A percentile compares a stretch with the other conserved stretches of the same genome.
Conservation (phyloP, 2,888 invertebrate genomes). For the Parnassius orleans region DNA sequence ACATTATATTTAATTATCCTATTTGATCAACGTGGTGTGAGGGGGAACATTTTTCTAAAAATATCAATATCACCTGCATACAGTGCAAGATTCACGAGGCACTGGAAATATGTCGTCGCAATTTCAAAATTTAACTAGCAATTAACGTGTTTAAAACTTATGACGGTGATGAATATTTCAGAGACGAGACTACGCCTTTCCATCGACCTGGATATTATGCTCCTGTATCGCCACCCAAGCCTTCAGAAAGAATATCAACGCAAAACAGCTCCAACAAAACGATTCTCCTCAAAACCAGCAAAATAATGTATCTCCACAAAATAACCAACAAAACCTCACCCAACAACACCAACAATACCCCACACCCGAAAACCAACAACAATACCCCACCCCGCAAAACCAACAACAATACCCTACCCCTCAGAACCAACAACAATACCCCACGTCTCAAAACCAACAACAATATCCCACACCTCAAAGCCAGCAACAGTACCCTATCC, state of each 20-base stretch:
- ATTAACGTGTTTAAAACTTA: too few relatives aligned
- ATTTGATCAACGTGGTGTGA: too few relatives aligned
- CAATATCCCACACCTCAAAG: neutral
- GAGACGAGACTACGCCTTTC: conserved; percentile 62
- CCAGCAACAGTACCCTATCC: conserved; percentile 2
- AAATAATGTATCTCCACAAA: too few relatives aligned
- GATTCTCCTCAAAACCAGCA: neutral
- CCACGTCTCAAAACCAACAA: conserved; percentile 5
- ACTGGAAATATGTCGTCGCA: too few relatives aligned
- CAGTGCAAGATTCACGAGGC: too few relatives aligned
- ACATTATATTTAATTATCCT: too few relatives aligned
- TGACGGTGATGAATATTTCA: conserved; percentile 39
- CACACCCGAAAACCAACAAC: conserved; percentile 1
- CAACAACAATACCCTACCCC: conserved; percentile 5
- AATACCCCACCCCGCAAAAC: neutral
- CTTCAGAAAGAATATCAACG: conserved; percentile 47
- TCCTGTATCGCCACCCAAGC: conserved; percentile 70
- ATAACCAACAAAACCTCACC: neutral
- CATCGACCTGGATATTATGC: conserved; percentile 80
- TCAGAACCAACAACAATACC: conserved; percentile 5
- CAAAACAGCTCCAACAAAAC: conserved; percentile 39
- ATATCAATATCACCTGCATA: too few relatives aligned
- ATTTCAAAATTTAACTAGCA: too few relatives aligned
- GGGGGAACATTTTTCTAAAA: too few relatives aligned
- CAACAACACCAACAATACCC: neutral